These are phyloP conservation scores for Pelosia muscerda DNA, from an alignment of 2,888 invertebrate genomes.

Conservation along the genomic window DNA sequence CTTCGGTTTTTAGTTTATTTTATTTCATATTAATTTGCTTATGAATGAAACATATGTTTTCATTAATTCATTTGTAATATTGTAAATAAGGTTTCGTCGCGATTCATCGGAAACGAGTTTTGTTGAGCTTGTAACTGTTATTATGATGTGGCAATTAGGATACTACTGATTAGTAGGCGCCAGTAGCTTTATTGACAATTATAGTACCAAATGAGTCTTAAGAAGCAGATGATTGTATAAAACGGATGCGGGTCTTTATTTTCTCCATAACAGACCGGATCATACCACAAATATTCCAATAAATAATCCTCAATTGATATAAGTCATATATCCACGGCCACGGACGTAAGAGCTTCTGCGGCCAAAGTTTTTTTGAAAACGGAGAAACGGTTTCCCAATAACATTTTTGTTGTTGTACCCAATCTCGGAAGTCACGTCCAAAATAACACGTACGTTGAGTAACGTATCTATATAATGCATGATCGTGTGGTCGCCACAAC, in stretches of 20 bases:
- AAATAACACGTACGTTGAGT: slow-evolving; percentile 59
- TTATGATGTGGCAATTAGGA: slow-evolving; percentile 10
- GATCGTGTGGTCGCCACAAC: slow-evolving; percentile 66
- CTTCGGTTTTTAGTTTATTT: slow-evolving; percentile 34
- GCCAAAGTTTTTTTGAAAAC: slow-evolving; percentile 36
- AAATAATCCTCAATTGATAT: slow-evolving; percentile 4
- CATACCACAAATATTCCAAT: slow-evolving; percentile 5
- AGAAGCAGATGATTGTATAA: slow-evolving; percentile 8
- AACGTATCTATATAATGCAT: slow-evolving; percentile 63
- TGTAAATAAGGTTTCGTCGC: slow-evolving; percentile 26
- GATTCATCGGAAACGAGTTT: slow-evolving; percentile 39
- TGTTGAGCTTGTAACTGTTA: slow-evolving; percentile 17
- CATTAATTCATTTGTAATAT: slow-evolving; percentile 31
- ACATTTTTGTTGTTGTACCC: slow-evolving; percentile 49
- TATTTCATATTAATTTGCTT: slow-evolving; percentile 22
- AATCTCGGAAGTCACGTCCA: slow-evolving; percentile 71
- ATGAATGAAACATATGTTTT: slow-evolving; percentile 33
- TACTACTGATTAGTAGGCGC: slow-evolving; percentile 12
- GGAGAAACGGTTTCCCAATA: slow-evolving; percentile 49
- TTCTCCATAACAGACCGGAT: background rate
- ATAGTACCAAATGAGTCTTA: slow-evolving; percentile 3
- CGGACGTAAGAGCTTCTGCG: background rate
- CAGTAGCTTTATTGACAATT: slow-evolving; percentile 6
- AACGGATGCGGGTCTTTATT: slow-evolving; percentile 12
- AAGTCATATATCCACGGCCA: slow-evolving; percentile 3